Evolutionary conservation across 2,113 vertebrate species (phyloP), one percentile per base, ranked within the genome.

Genomic region (Hydrolagus affinis): DNA sequence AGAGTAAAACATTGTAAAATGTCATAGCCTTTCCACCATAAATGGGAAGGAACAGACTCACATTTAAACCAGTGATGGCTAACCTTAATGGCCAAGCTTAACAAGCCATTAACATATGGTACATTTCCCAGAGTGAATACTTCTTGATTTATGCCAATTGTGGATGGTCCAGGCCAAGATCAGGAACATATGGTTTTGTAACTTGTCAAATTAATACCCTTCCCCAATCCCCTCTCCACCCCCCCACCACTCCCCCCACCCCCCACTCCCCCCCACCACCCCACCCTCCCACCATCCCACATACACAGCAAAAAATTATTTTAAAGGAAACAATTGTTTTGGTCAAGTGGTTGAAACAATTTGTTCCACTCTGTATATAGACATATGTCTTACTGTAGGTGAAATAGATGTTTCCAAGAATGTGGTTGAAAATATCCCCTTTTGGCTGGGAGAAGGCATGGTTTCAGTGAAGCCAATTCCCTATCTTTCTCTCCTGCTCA

Each of bases 401-500:
- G 72, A 28, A 11, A 72, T 4, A 44, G 44, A 19, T 17, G 44
- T 74, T 17, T 74, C 19, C 28, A 19, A 4, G 70, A 12, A 25
- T 72, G 8, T 14, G 32, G 30, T 74, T 74, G 72, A 72, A 23
- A 28, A 4, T 11, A 75, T n/a, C 19, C 44, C 44, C 44, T 44
- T 44, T 44, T 44, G 44, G 44, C 44, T 44, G 44, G 44, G 44
- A 44, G 87, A 87, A 88, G 86, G 87, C 87, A 76, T 87, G 88
- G 89, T 91, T 89, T 9, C 2, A 70, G 70, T 17, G 23, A 70
- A 70, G 70, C 70, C 70, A 70, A 44, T 44, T 44, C 44, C 44
- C 44, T 44, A 44, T 44, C 44, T 44, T 1, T 44, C 44, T 44
- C 44, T 6, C 6, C 44, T 44, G 44, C 19, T 1, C 15, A 10